A percentile compares a stretch with the other conserved stretches of the same genome.
Evolutionary conservation across 2,888 invertebrate species (phyloP).

Genomic region (Trypoxylon attenuatum): DNA sequence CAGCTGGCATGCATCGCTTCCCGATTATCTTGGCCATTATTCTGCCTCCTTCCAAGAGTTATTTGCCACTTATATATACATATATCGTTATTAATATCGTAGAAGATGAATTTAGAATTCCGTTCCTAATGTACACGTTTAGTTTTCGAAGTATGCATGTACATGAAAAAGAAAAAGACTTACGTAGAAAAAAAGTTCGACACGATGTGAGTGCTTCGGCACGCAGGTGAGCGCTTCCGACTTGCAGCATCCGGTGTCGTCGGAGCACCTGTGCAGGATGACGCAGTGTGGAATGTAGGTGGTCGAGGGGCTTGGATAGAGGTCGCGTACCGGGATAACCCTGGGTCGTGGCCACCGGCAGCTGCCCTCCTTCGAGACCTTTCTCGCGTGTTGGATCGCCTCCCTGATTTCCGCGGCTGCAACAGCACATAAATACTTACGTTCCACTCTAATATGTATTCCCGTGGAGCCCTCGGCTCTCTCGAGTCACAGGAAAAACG

Average conservation of each 20-base stretch:
- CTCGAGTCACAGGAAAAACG: too few species aligned
- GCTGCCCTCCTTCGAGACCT: conserved; percentile 76
- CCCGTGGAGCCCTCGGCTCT: too few species aligned
- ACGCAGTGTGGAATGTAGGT: conserved; percentile 91
- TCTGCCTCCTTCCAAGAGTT: conserved; percentile 23
- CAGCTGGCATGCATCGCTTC: conserved; percentile 18
- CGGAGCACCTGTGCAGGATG: conserved; percentile 88
- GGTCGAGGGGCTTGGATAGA: conserved; percentile 83
- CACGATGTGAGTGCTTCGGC: conserved; percentile 82
- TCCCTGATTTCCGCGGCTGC: conserved; percentile 66
- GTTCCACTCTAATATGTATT: background rate
- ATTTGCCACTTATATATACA: conserved; percentile 25
- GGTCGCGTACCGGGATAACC: conserved; percentile 84
- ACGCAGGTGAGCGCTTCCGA: conserved; percentile 84
- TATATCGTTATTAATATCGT: too few species aligned
- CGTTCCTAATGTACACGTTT: too few species aligned
- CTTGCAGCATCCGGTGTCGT: conserved; percentile 91
- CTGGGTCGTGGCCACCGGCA: conserved; percentile 85
- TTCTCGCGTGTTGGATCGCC: conserved; percentile 72
- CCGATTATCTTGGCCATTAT: background rate
- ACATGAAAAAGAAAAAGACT: conserved; percentile 75
- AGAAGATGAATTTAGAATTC: too few species aligned
- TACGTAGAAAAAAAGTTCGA: conserved; percentile 88
- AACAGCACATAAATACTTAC: conserved; percentile 53
- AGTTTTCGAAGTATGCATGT: too few species aligned